Percentiles rank a stretch among this genome's conserved stretches.
Evolutionary conservation across 2,113 vertebrate genomes (phyloP).

Genomic region (Vireo altiloquus): DNA sequence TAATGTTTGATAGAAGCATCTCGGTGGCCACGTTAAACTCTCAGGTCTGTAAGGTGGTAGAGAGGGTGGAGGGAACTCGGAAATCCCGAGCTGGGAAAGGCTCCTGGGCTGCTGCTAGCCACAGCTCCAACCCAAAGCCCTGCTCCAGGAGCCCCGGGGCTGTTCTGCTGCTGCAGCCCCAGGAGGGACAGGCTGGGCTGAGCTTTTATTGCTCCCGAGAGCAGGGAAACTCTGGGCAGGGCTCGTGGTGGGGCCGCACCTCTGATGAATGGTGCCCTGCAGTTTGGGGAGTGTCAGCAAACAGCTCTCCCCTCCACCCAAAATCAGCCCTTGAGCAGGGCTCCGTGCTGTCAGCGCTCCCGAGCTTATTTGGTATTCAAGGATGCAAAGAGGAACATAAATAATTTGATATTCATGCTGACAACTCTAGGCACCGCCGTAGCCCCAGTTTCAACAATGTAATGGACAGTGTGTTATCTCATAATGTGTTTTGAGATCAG

Average conservation of each 20-base stretch:
- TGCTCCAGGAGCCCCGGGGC: no score
- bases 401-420: constrained; percentile 37
- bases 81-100: background rate
- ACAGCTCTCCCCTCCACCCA: background rate
- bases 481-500: constrained; percentile 40
- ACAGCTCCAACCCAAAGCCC: background rate
- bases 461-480: constrained; percentile 58
- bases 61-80: background rate
- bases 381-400: constrained; percentile 26
- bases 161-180: background rate
- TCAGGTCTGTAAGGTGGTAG: background rate
- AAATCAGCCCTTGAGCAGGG: background rate
- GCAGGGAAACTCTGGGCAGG: background rate
- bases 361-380: background rate
- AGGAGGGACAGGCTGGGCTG: background rate
- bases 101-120: background rate
- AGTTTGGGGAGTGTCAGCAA: no score
- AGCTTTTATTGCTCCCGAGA: background rate
- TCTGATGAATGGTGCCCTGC: no score
- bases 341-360: background rate
- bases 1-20: background rate
- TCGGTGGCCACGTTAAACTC: background rate
- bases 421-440: background rate
- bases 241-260: no score
- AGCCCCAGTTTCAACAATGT: background rate